A percentile compares a stretch with the other conserved stretches of the same genome.
Evolutionary conservation across 2,797 vertebrate species (phyloP).

Genomic region (Dermochelys coriacea): DNA sequence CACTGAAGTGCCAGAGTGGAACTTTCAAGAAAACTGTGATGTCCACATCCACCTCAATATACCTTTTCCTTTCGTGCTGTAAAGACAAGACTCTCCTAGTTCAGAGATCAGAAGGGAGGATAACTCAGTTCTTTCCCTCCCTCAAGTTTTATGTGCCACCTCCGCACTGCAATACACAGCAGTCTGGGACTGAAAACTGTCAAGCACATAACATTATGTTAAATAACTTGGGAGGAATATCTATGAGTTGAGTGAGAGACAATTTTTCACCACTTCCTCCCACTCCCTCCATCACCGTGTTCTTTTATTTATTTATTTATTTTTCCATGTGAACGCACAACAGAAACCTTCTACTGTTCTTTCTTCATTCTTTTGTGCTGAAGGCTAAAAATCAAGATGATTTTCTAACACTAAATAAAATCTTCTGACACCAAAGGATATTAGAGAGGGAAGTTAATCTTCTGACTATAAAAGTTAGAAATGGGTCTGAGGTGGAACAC

Average conservation of each 20-base stretch:
- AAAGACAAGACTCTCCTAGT: neutral
- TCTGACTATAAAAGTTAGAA: neutral
- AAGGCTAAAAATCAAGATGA: conserved; percentile 3
- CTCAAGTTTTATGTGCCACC: neutral
- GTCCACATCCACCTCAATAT: neutral
- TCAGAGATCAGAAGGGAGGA: neutral
- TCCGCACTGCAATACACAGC: neutral
- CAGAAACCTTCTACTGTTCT: neutral
- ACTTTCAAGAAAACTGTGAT: neutral
- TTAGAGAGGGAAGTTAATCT: neutral
- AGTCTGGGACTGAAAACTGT: neutral
- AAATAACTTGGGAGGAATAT: neutral
- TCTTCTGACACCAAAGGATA: neutral
- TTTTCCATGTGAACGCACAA: neutral
- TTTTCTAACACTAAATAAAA: neutral
- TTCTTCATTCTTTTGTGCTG: neutral
- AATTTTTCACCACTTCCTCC: neutral
- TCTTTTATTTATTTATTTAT: neutral
- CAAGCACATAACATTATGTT: neutral
- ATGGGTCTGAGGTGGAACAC: neutral
- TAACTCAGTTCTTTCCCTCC: fast-evolving
- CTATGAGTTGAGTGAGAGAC: neutral
- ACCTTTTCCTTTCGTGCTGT: fast-evolving
- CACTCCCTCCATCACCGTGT: neutral
- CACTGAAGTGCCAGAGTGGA: neutral